phyloP scores from a whole-genome alignment of 1,140 invertebrate genomes.

The Yoshiicerus persimilis region DNA sequence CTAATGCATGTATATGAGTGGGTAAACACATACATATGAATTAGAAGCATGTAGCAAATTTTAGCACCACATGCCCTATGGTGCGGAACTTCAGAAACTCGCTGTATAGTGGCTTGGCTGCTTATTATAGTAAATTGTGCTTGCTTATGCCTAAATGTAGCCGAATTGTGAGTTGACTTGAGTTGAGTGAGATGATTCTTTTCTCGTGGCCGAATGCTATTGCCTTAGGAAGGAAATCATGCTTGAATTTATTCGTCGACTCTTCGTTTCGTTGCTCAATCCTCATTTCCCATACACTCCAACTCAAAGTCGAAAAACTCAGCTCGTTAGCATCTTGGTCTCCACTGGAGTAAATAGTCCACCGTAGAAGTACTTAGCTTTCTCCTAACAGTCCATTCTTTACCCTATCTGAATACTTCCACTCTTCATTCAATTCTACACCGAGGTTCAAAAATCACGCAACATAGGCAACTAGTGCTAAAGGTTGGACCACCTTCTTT shows the following conservation, averaged over 20 bases:
- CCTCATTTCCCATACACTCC: neutral
- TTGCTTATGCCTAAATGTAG: neutral
- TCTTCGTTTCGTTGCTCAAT: neutral
- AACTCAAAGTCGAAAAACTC: neutral
- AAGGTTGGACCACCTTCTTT: no score
- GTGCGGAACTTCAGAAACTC: neutral
- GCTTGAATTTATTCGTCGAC: slow-evolving; percentile 20
- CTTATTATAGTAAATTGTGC: neutral
- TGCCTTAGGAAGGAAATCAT: slow-evolving; percentile 16
- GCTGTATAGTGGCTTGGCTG: neutral
- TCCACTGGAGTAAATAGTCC: neutral
- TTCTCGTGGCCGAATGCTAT: neutral
- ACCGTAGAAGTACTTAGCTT: no score
- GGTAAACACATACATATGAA: no score
- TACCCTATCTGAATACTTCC: no score
- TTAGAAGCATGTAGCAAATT: no score
- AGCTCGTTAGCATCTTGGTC: slow-evolving; percentile 11
- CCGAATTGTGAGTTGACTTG: neutral
- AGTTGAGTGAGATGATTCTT: slow-evolving; percentile 12
- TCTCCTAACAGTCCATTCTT: no score
- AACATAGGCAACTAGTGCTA: no score
- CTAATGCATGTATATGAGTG: no score
- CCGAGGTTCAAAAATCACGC: no score
- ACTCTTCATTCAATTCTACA: no score
- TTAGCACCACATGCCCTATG: no score